phyloP scores from a whole-genome alignment of 2,113 vertebrate genomes.

The Eidolon helvum region DNA sequence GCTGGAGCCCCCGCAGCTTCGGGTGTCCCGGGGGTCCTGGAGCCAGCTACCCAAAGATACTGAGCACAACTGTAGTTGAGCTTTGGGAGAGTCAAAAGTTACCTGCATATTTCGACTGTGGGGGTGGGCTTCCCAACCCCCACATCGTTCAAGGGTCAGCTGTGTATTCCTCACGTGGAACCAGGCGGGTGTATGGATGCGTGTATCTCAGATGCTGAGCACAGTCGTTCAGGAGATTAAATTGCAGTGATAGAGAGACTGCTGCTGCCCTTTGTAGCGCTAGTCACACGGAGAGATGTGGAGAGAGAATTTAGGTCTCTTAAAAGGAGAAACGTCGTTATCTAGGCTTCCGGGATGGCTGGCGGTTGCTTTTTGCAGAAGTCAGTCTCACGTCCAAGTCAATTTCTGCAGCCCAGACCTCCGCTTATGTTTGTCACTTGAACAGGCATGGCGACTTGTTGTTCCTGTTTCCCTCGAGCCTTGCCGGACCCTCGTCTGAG shows the following conservation, averaged over 20 bases:
- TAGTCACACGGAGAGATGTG: no score
- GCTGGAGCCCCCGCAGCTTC: no score
- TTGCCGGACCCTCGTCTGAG: constrained; percentile 89
- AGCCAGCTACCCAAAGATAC: no score
- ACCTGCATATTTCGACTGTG: no score
- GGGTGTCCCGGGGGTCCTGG: no score
- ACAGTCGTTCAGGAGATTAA: neutral
- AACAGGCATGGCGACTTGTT: constrained; percentile 96
- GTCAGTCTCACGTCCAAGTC: rapidly evolving
- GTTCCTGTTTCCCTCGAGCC: constrained; percentile 91
- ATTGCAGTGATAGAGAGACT: neutral
- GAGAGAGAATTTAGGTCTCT: neutral
- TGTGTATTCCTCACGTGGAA: rapidly evolving
- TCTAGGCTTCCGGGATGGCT: neutral
- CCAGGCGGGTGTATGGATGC: rapidly evolving
- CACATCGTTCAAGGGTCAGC: rapidly evolving
- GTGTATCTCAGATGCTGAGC: no score
- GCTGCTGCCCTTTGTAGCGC: neutral
- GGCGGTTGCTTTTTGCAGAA: neutral
- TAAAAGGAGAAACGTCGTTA: neutral
- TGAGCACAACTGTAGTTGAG: no score
- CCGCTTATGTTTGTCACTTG: neutral
- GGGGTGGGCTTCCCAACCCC: neutral
- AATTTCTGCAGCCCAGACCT: neutral
- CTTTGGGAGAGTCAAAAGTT: no score